These are phyloP conservation scores for Idris sp. DNA, from an alignment of 1,140 invertebrate species.

Conservation along the genomic window DNA sequence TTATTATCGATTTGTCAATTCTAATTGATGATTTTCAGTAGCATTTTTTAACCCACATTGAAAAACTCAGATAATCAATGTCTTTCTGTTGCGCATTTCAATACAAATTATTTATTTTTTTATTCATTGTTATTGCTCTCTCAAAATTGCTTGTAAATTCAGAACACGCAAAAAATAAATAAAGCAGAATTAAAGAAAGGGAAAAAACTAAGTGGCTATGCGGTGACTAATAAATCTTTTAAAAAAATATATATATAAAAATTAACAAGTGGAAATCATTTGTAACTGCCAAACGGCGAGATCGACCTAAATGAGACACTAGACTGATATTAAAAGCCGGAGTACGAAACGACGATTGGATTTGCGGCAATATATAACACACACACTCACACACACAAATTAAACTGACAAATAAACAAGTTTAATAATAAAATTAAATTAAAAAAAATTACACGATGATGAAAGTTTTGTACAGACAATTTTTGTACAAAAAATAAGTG, in stretches of 20 bases:
- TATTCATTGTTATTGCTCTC: too few relatives aligned
- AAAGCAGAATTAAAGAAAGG: neutral
- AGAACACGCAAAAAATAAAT: too few relatives aligned
- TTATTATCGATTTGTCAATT: too few relatives aligned
- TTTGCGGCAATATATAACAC: conserved; percentile 29
- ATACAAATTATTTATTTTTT: too few relatives aligned
- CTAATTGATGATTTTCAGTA: too few relatives aligned
- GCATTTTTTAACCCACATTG: too few relatives aligned
- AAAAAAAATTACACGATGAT: conserved; percentile 5
- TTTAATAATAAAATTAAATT: conserved; percentile 4
- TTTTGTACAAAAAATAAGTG: conserved; percentile 39
- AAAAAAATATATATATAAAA: too few relatives aligned
- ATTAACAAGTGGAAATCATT: conserved; percentile 29
- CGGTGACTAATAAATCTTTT: conserved; percentile 12
- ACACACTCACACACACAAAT: conserved; percentile 3
- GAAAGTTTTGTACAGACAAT: conserved; percentile 33
- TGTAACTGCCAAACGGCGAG: conserved; percentile 64
- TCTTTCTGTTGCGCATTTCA: too few relatives aligned
- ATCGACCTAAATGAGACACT: conserved; percentile 62
- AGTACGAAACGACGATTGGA: conserved; percentile 58
- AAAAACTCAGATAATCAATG: too few relatives aligned
- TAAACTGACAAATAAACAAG: conserved; percentile 12
- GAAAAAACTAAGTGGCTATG: conserved; percentile 29
- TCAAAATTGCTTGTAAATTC: too few relatives aligned
- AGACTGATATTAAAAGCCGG: conserved; percentile 62